A percentile compares a stretch with the other conserved stretches of the same genome.
Conservation (phyloP, 2,113 vertebrate genomes). For the Heterotilapia buettikoferi region DNA sequence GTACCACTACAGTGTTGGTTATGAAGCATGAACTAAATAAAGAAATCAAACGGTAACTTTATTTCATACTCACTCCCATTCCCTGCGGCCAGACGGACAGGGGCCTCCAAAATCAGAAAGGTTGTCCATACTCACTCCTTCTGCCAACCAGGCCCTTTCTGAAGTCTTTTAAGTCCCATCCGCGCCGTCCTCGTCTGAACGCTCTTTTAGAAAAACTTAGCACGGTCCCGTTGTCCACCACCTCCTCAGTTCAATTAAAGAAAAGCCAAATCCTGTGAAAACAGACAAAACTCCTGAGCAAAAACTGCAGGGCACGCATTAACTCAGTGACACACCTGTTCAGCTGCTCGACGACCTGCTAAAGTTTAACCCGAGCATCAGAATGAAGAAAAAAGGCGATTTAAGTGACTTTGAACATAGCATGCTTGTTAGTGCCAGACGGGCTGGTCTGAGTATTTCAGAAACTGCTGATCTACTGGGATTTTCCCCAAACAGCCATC, state of each 20-base stretch:
- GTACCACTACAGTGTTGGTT: background rate
- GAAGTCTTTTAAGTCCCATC: slow-evolving; percentile 67
- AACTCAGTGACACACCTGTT: background rate
- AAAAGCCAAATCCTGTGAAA: slow-evolving; percentile 46
- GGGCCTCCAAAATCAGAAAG: slow-evolving; percentile 71
- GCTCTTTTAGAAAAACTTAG: slow-evolving; percentile 20
- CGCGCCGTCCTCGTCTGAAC: slow-evolving; percentile 37
- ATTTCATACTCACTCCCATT: slow-evolving; percentile 77
- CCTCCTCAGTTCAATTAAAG: slow-evolving; percentile 2
- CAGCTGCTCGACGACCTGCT: background rate
- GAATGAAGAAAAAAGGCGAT: background rate
- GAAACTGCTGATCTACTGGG: background rate
- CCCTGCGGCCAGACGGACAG: slow-evolving; percentile 68
- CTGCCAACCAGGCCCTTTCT: slow-evolving; percentile 67
- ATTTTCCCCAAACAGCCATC: background rate
- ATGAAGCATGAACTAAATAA: background rate
- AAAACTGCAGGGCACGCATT: background rate
- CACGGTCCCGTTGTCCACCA: background rate
- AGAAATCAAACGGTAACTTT: background rate
- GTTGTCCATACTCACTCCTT: slow-evolving; percentile 78
- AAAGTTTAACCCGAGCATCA: background rate
- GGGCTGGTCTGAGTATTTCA: background rate
- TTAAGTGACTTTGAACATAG: background rate
- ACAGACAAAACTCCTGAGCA: background rate
- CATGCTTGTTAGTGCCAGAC: background rate